Base-by-base conservation (phyloP, 2,888 invertebrate genomes). In the Erebia epiphron region DNA sequence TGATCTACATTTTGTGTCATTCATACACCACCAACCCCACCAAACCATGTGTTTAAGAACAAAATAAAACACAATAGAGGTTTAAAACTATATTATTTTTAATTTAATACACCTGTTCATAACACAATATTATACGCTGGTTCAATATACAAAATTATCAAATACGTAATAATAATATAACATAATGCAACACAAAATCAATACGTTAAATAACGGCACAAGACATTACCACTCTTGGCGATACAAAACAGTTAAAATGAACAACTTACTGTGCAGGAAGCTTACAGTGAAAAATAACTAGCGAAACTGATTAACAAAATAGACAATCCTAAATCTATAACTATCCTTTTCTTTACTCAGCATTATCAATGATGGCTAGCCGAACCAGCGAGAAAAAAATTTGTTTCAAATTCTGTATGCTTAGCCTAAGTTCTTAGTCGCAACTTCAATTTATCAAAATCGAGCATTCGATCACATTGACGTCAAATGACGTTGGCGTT, bases 121-220 rank as follows among this genome's bases (percentile, higher is more conserved):
- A 90, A 91, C 90, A 86, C 89, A 90, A 84, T 87, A 85, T 84
- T 86, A 86, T 84, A 81, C 83, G 86, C 62, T 83, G 86, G 85
- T 86, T 89, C 83, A 89, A 88, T 92, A 90, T 91, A 91, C 91
- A 92, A 90, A 90, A 87, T 83, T 86, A 90, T 88, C 83, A 87
- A 84, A 86, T 84, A 86, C 73, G 80, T 62, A 62, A 62, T 62
- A 43, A 78, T 85, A 79, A 83, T 18, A 54, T 56, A 80, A 79
- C 79, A 82, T 83, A 87, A 87, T 86, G 18, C 80, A 88, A 90
- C 85, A 86, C 87, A 85, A 62, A 35, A 43, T 14, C 18, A 46
- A 62, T 49, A 62, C 80, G 80, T 84, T 86, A 86, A 82, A 82
- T 84, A 86, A 84, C 82, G 79, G 80, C 66, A 67, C 70, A 57